phyloP scores from a whole-genome alignment of 2,797 vertebrate genomes.

The Periparus ater region DNA sequence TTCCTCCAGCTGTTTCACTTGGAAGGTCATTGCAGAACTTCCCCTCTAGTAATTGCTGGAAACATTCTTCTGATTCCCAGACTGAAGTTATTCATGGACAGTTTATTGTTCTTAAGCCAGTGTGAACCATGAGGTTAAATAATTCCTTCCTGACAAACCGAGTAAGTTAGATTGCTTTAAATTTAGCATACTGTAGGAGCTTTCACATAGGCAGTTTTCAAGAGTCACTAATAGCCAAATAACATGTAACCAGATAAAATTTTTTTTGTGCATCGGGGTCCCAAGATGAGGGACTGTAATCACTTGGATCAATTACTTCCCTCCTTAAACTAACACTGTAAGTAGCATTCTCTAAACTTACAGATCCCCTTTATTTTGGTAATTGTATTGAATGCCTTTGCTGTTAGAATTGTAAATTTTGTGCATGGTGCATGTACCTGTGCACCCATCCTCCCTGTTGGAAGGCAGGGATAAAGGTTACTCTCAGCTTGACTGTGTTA shows the following conservation, averaged over 20 bases:
- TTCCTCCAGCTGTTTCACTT: conserved; percentile 22
- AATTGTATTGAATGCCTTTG: background rate
- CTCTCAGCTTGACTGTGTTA: background rate
- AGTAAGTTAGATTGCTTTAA: background rate
- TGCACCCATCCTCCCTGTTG: rapidly evolving
- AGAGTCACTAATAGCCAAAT: background rate
- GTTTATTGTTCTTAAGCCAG: conserved; percentile 24
- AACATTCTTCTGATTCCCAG: conserved; percentile 45
- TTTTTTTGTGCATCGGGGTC: background rate
- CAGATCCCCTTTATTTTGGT: background rate
- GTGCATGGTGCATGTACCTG: rapidly evolving
- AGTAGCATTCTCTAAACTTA: background rate
- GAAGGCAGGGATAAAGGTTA: background rate
- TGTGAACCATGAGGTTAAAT: background rate
- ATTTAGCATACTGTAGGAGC: background rate
- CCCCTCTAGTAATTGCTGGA: background rate
- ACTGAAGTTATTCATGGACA: conserved; percentile 14
- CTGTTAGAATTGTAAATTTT: background rate
- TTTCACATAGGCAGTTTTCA: background rate
- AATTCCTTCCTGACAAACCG: background rate
- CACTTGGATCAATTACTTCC: background rate
- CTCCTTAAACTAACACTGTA: background rate
- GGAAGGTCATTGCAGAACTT: conserved; percentile 19
- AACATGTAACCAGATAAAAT: background rate
- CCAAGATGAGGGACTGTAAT: background rate